phyloP scores from a whole-genome alignment of 2,888 invertebrate species.

The Pollenia labialis region DNA sequence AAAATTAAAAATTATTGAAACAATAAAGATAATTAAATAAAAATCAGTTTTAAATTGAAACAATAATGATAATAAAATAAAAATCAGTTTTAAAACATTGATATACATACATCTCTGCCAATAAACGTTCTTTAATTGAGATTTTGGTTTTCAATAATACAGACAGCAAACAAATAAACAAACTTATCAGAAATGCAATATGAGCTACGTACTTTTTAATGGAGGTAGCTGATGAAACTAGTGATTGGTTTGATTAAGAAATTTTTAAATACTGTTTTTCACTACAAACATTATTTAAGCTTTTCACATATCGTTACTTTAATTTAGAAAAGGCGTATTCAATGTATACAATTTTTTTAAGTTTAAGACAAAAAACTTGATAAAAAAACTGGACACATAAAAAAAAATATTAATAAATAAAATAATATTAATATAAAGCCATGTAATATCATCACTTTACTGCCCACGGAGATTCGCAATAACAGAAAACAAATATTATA shows the following conservation, averaged over 20 bases:
- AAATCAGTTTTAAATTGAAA: conserved; percentile 15
- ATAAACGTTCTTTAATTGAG: conserved; percentile 50
- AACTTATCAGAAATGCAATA: background rate
- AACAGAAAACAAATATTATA: too few relatives aligned
- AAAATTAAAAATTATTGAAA: conserved; percentile 14
- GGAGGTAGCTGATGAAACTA: background rate
- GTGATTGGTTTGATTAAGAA: background rate
- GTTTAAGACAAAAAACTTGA: too few relatives aligned
- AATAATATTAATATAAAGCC: too few relatives aligned
- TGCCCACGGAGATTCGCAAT: too few relatives aligned
- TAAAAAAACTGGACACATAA: too few relatives aligned
- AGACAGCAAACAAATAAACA: background rate
- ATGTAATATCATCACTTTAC: too few relatives aligned
- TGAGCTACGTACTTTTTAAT: background rate
- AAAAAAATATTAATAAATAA: too few relatives aligned
- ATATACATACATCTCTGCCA: conserved; percentile 45
- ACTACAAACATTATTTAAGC: too few relatives aligned
- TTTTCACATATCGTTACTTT: too few relatives aligned
- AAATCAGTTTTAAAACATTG: conserved; percentile 3
- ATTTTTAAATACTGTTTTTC: background rate
- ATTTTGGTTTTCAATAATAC: conserved; percentile 28
- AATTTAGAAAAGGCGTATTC: too few relatives aligned
- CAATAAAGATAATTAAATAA: background rate
- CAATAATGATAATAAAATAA: background rate
- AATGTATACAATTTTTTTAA: too few relatives aligned